Percentiles rank a stretch among this genome's conserved stretches.
Conservation (phyloP, 2,113 vertebrate species). For the Zosterops pallidus region DNA sequence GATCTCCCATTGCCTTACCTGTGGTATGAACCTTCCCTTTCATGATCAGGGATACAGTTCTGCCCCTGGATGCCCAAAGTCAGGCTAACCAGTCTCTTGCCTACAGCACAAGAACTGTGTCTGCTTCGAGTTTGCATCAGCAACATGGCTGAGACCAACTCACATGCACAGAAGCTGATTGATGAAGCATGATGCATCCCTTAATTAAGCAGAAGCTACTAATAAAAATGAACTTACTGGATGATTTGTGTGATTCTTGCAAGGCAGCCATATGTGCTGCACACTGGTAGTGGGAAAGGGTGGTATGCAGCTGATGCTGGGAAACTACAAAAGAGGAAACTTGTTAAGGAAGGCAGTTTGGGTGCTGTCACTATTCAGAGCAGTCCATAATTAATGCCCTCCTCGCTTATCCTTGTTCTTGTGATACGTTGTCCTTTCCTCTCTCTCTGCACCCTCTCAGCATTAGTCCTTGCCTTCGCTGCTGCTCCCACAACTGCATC, state of each 20-base stretch:
- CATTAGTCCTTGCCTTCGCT: neutral
- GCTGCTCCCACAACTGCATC: neutral
- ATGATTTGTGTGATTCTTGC: conserved; percentile 66
- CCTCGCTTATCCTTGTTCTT: neutral
- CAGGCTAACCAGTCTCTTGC: neutral
- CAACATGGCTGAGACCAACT: neutral
- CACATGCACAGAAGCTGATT: conserved; percentile 55
- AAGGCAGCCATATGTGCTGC: conserved; percentile 53
- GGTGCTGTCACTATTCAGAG: neutral
- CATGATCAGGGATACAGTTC: neutral
- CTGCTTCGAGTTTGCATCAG: conserved; percentile 6
- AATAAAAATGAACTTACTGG: conserved; percentile 69
- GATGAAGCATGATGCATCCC: conserved; percentile 61
- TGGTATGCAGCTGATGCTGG: neutral
- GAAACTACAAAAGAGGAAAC: neutral
- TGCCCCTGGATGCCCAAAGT: neutral
- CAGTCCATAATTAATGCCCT: conserved; percentile 30
- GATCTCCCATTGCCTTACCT: neutral
- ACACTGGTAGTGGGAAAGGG: conserved; percentile 17
- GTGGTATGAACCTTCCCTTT: neutral
- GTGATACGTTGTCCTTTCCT: neutral
- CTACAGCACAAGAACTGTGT: neutral
- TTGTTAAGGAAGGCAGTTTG: conserved; percentile 7
- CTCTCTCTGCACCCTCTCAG: neutral
- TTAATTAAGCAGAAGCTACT: conserved; percentile 75